These are phyloP conservation scores for Metellina segmentata DNA, from an alignment of 2,888 invertebrate genomes.

Conservation along the genomic window DNA sequence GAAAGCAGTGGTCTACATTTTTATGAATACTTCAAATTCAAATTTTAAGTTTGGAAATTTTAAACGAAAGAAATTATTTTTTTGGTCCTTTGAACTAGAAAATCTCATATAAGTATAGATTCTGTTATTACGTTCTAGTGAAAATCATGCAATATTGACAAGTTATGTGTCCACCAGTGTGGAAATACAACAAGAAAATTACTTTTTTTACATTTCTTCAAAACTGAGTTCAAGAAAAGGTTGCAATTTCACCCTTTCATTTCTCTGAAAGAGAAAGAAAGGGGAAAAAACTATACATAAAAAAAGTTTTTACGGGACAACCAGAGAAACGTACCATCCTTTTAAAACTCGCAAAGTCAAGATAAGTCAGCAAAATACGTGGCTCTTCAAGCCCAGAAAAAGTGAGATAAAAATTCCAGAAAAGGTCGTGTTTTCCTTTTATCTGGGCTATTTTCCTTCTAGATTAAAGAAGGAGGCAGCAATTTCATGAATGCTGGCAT, in stretches of 20 bases:
- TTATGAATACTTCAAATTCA: too few relatives aligned
- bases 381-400: constrained; percentile 26
- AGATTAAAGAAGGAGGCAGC: constrained; percentile 54
- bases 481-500: constrained; percentile 52
- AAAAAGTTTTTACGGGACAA: constrained; percentile 40
- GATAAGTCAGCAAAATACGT: constrained; percentile 66
- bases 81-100: too few relatives aligned
- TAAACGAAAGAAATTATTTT: too few relatives aligned
- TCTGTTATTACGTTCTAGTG: too few relatives aligned
- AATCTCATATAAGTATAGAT: too few relatives aligned
- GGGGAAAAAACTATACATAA: background rate
- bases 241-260: constrained; percentile 52
- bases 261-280: background rate
- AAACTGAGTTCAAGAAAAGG: constrained; percentile 30
- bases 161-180: too few relatives aligned
- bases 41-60: too few relatives aligned
- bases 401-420: constrained; percentile 52
- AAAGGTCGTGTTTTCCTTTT: constrained; percentile 66
- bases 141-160: too few relatives aligned
- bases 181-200: background rate
- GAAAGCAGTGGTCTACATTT: too few relatives aligned
- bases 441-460: constrained; percentile 49
- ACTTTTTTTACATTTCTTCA: background rate
- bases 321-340: constrained; percentile 48
- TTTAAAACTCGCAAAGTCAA: constrained; percentile 67